phyloP scores from a whole-genome alignment of 1,140 invertebrate genomes.

The Microplitis mediator region DNA sequence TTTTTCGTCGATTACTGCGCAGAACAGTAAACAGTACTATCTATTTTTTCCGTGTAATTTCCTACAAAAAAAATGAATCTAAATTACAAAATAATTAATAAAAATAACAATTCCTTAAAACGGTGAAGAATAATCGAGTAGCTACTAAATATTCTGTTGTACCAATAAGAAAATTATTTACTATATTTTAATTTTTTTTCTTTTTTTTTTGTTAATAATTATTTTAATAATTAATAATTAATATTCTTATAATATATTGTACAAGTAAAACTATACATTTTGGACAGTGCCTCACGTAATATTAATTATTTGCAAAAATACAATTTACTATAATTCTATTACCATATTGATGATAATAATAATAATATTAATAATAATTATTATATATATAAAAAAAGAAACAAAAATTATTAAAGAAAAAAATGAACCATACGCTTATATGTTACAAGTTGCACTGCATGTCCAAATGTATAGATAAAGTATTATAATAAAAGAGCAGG shows the following conservation, averaged over 20 bases:
- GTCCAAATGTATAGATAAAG: conserved; percentile 57
- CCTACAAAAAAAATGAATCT: conserved; percentile 57
- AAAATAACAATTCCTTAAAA: conserved; percentile 54
- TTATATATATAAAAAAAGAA: conserved; percentile 45
- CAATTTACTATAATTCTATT: conserved; percentile 34
- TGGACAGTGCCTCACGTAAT: conserved; percentile 46
- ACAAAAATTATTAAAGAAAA: neutral
- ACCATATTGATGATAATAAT: conserved; percentile 43
- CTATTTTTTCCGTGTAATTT: too few relatives aligned
- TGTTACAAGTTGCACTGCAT: conserved; percentile 40
- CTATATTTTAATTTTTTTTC: conserved; percentile 36
- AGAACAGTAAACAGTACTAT: too few relatives aligned
- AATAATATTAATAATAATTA: conserved; percentile 45
- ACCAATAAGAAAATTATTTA: conserved; percentile 54
- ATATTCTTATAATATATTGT: conserved; percentile 44
- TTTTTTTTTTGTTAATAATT: conserved; percentile 2
- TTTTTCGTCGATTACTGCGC: too few relatives aligned
- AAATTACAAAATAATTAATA: conserved; percentile 55
- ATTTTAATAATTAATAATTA: conserved; percentile 19
- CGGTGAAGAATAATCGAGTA: conserved; percentile 45
- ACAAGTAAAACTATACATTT: conserved; percentile 58
- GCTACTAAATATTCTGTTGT: conserved; percentile 49
- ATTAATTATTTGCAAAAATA: conserved; percentile 48
- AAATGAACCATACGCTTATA: conserved; percentile 1
- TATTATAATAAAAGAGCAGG: conserved; percentile 46